Conservation (phyloP, 2,113 vertebrate genomes). For the Syngnathoides biaculeatus region DNA sequence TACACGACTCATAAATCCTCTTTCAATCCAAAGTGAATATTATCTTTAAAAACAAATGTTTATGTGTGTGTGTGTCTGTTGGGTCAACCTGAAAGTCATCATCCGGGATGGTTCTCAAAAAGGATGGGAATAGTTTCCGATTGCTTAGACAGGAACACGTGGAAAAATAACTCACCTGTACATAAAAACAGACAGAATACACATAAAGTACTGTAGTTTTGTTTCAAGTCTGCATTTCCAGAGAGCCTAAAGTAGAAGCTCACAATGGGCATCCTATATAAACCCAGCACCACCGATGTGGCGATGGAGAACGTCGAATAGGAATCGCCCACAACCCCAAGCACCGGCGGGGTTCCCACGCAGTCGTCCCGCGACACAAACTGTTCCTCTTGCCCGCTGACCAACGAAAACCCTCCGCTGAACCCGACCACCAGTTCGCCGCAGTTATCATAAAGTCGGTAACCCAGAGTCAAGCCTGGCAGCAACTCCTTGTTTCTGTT, state of each 20-base stretch:
- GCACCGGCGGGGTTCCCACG: constrained; percentile 48
- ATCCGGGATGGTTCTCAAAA: constrained; percentile 65
- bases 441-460: constrained; percentile 53
- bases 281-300: constrained; percentile 53
- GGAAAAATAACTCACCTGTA: constrained; percentile 61
- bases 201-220: not conserved
- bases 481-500: constrained; percentile 49
- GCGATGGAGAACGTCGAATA: constrained; percentile 61
- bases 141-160: constrained; percentile 62
- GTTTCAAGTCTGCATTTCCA: not conserved
- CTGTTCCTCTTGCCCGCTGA: not conserved
- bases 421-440: constrained; percentile 28
- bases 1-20: constrained; percentile 52
- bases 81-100: constrained; percentile 54
- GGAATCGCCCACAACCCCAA: constrained; percentile 52
- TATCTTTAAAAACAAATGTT: not conserved
- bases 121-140: constrained; percentile 43
- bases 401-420: constrained; percentile 10
- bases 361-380: not conserved
- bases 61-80: too few species aligned
- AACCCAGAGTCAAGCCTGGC: constrained; percentile 54
- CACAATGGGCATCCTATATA: constrained; percentile 66
- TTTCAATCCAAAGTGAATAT: not conserved
- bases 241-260: constrained; percentile 36
- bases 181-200: not conserved